Base-by-base conservation (phyloP, 1,140 invertebrate genomes). In the Scaptodrosophila lebanonensis region DNA sequence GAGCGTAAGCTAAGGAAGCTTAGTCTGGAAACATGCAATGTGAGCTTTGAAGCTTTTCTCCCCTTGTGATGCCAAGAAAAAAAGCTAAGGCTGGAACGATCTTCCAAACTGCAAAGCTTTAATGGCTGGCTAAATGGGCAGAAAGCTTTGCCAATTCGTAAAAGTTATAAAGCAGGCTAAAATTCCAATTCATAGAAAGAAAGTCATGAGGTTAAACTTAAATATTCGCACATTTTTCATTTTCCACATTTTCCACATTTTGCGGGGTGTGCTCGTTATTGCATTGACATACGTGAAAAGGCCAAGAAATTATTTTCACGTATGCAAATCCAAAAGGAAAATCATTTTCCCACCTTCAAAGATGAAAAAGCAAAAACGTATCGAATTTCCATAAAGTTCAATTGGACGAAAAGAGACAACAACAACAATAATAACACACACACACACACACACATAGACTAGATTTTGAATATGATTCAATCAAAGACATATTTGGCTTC, bases 401-500 rank as follows among this genome's bases (percentile, higher is more conserved):
- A 76, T 72, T 64, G 61, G 71, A 60, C 52, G 63, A 66, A 84
- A 69, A 83, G 82, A 83, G 82, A 84, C 79, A 69, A 65, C 82
- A 72, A 82, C 66, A 84, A 83, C 53, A 71, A 57, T 47, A 76
- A 72, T 64, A 68, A 70, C 44, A 54, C 54, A 65, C 67, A 70
- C 61, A 62, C 56, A n/a, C n/a, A n/a, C n/a, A n/a, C n/a, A n/a
- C n/a, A n/a, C n/a, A n/a, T n/a, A n/a, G n/a, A n/a, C n/a, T n/a
- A n/a, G n/a, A 70, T 53, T 66, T 69, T 73, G 56, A 70, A 77
- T 77, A 83, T 75, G 73, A 79, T 85, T 77, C 66, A 84, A 85
- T 85, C 72, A 68, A 82, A 85, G 83, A 85, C 83, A 83, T 85
- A 85, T 85, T 85, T 85, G 83, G 83, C 60, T 85, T 71, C 56